A percentile compares a stretch with the other conserved stretches of the same genome.
These are phyloP conservation scores for Drosophila heteroneura DNA, from an alignment of 2,888 invertebrate genomes.

Conservation along the genomic window DNA sequence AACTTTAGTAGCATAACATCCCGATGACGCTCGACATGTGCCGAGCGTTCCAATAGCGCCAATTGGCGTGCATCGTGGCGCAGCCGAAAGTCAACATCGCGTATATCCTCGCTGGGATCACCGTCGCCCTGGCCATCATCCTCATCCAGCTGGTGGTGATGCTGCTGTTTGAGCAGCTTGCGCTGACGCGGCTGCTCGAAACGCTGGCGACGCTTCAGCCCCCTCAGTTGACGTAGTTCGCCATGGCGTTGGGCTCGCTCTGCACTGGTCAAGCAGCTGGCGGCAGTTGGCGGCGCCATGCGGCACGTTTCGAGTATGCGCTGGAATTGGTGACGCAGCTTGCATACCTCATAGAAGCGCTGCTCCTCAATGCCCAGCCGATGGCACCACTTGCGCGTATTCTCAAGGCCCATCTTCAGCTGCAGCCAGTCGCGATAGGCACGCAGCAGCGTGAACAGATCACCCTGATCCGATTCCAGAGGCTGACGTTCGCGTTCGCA, in stretches of 20 bases:
- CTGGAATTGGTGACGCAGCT: slow-evolving; percentile 95
- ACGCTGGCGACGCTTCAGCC: slow-evolving; percentile 91
- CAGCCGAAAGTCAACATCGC: slow-evolving; percentile 95
- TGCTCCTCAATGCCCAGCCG: slow-evolving; percentile 97
- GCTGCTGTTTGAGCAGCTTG: slow-evolving; percentile 86
- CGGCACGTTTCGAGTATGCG: slow-evolving; percentile 91
- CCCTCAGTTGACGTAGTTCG: slow-evolving; percentile 94
- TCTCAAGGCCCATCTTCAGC: slow-evolving; percentile 87
- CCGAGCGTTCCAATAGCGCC: slow-evolving; percentile 88
- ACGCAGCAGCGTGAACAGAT: slow-evolving; percentile 95
- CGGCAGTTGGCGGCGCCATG: slow-evolving; percentile 84
- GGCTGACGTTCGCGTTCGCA: slow-evolving; percentile 92
- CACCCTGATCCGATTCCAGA: slow-evolving; percentile 97
- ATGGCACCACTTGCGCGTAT: slow-evolving; percentile 93
- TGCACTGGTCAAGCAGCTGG: slow-evolving; percentile 88
- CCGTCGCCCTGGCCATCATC: slow-evolving; percentile 84
- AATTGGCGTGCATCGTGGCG: slow-evolving; percentile 91
- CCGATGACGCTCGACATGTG: slow-evolving; percentile 88
- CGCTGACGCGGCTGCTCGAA: slow-evolving; percentile 90
- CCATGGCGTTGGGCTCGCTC: slow-evolving; percentile 94
- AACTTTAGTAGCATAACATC: slow-evolving; percentile 91
- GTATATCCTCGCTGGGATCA: slow-evolving; percentile 87
- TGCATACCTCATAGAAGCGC: slow-evolving; percentile 97
- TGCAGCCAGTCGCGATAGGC: slow-evolving; percentile 95
- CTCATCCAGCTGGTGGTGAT: slow-evolving; percentile 84